These are phyloP conservation scores for Trichechus manatus DNA, from an alignment of 2,113 vertebrate genomes.

Conservation along the genomic window DNA sequence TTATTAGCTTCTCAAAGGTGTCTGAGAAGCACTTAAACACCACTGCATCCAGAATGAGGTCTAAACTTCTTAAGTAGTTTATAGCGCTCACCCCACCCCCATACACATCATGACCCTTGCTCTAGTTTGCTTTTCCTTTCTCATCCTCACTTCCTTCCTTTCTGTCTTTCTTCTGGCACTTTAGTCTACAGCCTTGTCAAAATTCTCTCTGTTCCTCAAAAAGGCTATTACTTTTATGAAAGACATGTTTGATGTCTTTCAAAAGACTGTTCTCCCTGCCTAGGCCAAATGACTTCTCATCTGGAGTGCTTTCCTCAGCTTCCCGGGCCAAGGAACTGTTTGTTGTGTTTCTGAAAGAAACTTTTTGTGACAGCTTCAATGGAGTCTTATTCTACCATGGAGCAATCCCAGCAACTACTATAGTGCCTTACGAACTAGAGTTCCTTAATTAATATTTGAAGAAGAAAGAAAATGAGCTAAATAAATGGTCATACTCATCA, in stretches of 20 bases:
- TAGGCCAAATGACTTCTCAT: too few species aligned
- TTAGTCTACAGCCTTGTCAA: neutral
- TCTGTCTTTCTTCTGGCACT: neutral
- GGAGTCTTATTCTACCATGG: neutral
- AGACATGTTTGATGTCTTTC: neutral
- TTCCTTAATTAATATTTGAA: too few species aligned
- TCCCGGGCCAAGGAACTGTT: neutral
- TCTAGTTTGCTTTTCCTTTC: neutral
- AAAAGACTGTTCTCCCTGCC: accelerated
- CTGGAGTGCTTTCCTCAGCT: neutral
- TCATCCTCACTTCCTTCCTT: neutral
- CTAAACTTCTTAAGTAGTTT: neutral
- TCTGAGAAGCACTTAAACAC: neutral
- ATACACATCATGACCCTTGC: neutral
- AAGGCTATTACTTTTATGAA: neutral
- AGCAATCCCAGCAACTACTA: neutral
- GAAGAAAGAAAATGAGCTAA: neutral
- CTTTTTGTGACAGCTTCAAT: neutral
- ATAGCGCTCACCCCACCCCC: neutral
- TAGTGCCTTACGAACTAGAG: accelerated
- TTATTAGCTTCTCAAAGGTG: neutral
- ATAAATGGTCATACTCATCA: too few species aligned
- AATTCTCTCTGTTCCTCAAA: neutral
- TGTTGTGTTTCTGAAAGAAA: too few species aligned
- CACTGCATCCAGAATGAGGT: neutral